Percentiles rank a stretch among this genome's conserved stretches.
phyloP scores from a whole-genome alignment of 2,888 invertebrate genomes.

The Lysandra coridon region DNA sequence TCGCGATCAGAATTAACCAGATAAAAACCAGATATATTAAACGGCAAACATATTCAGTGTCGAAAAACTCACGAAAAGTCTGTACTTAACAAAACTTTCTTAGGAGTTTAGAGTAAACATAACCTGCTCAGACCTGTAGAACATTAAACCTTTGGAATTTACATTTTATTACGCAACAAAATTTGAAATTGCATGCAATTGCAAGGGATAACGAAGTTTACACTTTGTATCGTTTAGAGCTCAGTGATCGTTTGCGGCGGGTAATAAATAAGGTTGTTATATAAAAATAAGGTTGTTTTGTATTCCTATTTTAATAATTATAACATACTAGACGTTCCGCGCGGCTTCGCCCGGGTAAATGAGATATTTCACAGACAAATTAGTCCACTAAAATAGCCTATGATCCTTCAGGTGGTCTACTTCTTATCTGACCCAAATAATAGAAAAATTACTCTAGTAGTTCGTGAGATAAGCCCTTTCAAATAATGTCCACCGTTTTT shows the following conservation, averaged over 20 bases:
- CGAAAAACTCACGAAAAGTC: background rate
- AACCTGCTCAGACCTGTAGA: conserved; percentile 58
- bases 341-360: no score
- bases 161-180: conserved; percentile 67
- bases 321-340: no score
- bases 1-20: no score
- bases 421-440: no score
- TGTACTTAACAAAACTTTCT: conserved; percentile 43
- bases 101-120: conserved; percentile 54
- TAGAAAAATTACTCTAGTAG: no score
- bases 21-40: background rate
- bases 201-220: conserved; percentile 48
- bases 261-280: background rate
- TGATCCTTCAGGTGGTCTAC: no score
- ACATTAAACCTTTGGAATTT: conserved; percentile 64
- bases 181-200: conserved; percentile 63
- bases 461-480: no score
- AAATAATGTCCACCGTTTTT: no score
- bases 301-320: background rate
- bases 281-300: background rate
- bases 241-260: background rate
- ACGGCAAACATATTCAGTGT: background rate
- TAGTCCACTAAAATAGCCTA: no score
- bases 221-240: conserved; percentile 20
- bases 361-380: no score